Evolutionary conservation across 2,113 vertebrate genomes (phyloP).

Genomic region (Coracopsis vasa): DNA sequence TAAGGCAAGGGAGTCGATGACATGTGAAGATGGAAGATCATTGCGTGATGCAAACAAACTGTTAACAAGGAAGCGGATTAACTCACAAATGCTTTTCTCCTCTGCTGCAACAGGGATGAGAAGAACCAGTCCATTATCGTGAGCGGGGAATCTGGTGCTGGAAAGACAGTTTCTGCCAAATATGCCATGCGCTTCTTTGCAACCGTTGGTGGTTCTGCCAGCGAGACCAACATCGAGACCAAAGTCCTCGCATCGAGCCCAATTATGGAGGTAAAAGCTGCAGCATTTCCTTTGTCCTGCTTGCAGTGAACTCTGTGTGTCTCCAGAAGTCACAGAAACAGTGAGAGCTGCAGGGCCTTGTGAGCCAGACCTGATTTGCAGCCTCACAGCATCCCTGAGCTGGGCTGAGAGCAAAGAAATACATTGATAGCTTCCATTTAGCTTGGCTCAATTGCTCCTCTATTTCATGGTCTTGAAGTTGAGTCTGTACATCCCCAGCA

Average conservation of each 20-base stretch:
- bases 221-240: conserved; percentile 88
- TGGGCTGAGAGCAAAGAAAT: neutral
- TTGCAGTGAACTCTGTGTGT: rapidly evolving
- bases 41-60: rapidly evolving
- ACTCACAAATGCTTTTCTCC: neutral
- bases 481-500: neutral
- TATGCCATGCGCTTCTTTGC: conserved; percentile 95
- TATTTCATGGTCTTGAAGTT: neutral
- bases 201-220: conserved; percentile 87
- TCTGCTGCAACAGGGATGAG: conserved; percentile 81
- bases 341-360: rapidly evolving
- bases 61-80: rapidly evolving
- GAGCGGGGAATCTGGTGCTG: conserved; percentile 93
- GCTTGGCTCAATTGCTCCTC: neutral
- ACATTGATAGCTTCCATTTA: rapidly evolving
- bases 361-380: neutral
- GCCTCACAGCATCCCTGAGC: too few relatives aligned
- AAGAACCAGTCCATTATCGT: conserved; percentile 98
- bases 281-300: too few relatives aligned
- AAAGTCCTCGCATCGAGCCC: conserved; percentile 93
- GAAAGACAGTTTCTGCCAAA: conserved; percentile 96
- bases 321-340: rapidly evolving
- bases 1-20: rapidly evolving
- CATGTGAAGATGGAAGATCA: rapidly evolving
- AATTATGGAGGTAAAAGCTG: conserved; percentile 90